Conservation (phyloP, 2,113 vertebrate species). For the Nesogale talazaci region DNA sequence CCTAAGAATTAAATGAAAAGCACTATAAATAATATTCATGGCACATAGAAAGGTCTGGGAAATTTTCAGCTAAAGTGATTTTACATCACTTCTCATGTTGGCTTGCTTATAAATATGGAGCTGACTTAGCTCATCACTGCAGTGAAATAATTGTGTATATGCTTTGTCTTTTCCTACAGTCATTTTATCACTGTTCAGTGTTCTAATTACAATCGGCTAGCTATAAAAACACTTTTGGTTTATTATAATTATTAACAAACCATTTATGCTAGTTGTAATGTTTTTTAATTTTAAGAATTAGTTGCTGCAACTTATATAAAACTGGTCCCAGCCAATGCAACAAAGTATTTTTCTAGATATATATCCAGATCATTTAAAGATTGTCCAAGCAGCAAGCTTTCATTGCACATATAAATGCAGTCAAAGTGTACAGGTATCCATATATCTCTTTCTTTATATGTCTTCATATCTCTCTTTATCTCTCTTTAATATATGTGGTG, state of each 20-base stretch:
- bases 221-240: slow-evolving; percentile 39
- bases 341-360: slow-evolving; percentile 21
- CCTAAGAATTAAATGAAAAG: slow-evolving; percentile 3
- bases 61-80: background rate
- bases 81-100: slow-evolving; percentile 35
- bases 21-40: background rate
- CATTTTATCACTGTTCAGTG: slow-evolving; percentile 38
- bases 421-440: no score
- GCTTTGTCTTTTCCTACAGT: background rate
- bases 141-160: slow-evolving; percentile 44
- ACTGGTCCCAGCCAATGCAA: slow-evolving; percentile 9
- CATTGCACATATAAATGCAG: no score
- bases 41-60: background rate
- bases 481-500: no score
- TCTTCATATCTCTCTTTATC: no score
- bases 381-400: no score
- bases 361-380: background rate
- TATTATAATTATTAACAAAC: slow-evolving; percentile 60
- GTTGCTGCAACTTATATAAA: slow-evolving; percentile 35
- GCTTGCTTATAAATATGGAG: slow-evolving; percentile 43
- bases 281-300: slow-evolving; percentile 59
- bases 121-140: background rate
- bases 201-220: slow-evolving; percentile 35
- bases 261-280: background rate
- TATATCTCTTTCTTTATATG: no score